Evolutionary conservation across 2,113 vertebrate species (phyloP), one percentile per base, ranked within the genome.

Genomic region (Urocynchramus pylzowi): DNA sequence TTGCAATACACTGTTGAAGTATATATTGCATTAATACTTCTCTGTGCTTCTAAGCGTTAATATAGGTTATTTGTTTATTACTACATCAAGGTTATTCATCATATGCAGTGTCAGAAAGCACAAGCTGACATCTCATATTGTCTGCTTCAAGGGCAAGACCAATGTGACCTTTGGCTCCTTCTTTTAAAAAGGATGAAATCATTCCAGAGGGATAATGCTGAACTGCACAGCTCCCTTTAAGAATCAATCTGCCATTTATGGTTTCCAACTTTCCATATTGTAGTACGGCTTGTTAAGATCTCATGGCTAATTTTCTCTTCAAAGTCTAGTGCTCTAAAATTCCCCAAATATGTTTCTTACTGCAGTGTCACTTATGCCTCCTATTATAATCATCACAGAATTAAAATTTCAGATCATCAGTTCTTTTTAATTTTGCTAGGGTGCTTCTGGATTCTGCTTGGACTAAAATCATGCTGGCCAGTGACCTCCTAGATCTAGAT

Each of bases 101-200:
- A 97, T 92, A 95, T 54, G 94, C 89, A 89, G 83, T 94, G 96
- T 97, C 97, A 97, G 96, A 97, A 92, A 97, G 97, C 97, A 96
- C 97, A 96, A 90, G 95, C 97, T 84, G 97, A 95, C 96, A 96
- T 95, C 97, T 97, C 96, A 93, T 91, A 95, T 96, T 96, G 93
- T 97, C 97, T 97, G 87, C 90, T 97, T 96, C 95, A 96, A 97
- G 96, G 96, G 94, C 94, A 98, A 96, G 92, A 90, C 96, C 95
- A 95, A 71, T 15, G 82, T 95, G 97, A 98, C 97, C 98, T 97
- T 90, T 97, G 97, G 83, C 97, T 96, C 80, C 78, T 86, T 96
- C 89, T 93, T 96, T 96, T 97, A 93, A 87, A 96, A 92, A 97
- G 95, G 90, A 96, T 97, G 94, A 95, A 97, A 94, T 91, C 84